Percentiles rank a stretch among this genome's conserved stretches.
Conservation (phyloP, 2,797 vertebrate species). For the Chelon labrosus region DNA sequence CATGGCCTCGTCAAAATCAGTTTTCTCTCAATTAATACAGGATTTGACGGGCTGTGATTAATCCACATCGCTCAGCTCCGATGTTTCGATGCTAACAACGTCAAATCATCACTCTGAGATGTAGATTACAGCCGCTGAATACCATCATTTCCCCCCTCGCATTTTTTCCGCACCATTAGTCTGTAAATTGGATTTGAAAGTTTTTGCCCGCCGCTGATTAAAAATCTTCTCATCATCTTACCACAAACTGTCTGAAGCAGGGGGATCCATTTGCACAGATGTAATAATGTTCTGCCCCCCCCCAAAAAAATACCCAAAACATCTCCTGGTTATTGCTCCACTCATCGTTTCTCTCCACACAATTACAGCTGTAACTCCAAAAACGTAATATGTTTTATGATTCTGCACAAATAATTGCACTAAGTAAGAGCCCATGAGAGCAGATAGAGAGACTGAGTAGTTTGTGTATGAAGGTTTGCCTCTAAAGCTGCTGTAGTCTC, state of each 20-base stretch:
- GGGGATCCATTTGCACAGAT: conserved; percentile 57
- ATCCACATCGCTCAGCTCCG: conserved; percentile 43
- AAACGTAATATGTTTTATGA: conserved; percentile 67
- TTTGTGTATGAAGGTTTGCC: conserved; percentile 14
- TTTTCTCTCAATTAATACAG: conserved; percentile 64
- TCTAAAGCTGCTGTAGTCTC: conserved; percentile 8
- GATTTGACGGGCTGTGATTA: conserved; percentile 59
- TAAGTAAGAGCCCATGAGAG: conserved; percentile 55
- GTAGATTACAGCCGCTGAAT: conserved; percentile 17
- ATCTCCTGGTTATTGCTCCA: conserved; percentile 59
- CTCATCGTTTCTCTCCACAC: conserved; percentile 30
- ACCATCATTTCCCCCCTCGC: conserved; percentile 33
- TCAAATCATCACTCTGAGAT: conserved; percentile 40
- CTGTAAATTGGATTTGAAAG: conserved; percentile 60
- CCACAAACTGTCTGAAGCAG: conserved; percentile 47
- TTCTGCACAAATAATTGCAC: conserved; percentile 37
- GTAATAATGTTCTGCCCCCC: conserved; percentile 51
- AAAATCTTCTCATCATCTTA: conserved; percentile 46
- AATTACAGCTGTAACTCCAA: conserved; percentile 46
- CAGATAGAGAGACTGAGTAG: conserved; percentile 35
- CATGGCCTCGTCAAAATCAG: conserved; percentile 59
- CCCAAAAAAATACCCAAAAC: conserved; percentile 35
- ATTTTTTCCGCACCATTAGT: conserved; percentile 48
- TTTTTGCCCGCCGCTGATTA: conserved; percentile 30
- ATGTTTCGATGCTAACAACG: conserved; percentile 29